Conservation (phyloP, 35 echinoderm and acorn worm genomes). For the Lytechinus variegatus region DNA sequence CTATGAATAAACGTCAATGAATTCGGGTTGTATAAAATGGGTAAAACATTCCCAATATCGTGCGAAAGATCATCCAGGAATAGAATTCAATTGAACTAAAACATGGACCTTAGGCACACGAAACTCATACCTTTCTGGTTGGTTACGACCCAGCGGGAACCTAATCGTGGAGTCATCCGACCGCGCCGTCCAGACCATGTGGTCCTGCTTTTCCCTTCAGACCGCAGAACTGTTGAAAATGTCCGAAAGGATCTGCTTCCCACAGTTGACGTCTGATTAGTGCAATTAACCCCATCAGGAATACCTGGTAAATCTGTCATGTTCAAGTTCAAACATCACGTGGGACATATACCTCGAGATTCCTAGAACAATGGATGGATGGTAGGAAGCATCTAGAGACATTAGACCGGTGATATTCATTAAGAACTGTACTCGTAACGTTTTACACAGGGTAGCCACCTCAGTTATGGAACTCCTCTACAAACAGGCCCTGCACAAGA, state of each 20-base stretch:
- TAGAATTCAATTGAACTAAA: not conserved
- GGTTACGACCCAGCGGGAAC: not conserved
- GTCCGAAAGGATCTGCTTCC: not conserved
- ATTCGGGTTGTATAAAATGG: not conserved
- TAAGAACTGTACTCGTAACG: too few relatives aligned
- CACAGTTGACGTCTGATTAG: slow-evolving; percentile 34
- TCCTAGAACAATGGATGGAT: not conserved
- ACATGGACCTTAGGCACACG: not conserved
- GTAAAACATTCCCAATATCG: not conserved
- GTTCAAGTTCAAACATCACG: not conserved
- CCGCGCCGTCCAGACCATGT: not conserved
- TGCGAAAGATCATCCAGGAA: not conserved
- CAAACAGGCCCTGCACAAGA: too few relatives aligned
- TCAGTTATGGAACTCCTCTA: too few relatives aligned
- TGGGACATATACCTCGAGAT: not conserved
- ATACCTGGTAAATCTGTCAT: slow-evolving; percentile 28
- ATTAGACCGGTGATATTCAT: not conserved
- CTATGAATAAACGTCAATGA: not conserved
- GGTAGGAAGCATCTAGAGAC: not conserved
- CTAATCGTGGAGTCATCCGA: not conserved
- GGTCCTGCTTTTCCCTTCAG: not conserved
- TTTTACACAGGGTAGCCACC: too few relatives aligned
- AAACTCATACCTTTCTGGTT: not conserved
- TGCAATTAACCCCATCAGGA: slow-evolving; percentile 41
- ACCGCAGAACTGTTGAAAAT: not conserved